Conservation (phyloP, 1,140 invertebrate genomes). For the Melanaphis sacchari region DNA sequence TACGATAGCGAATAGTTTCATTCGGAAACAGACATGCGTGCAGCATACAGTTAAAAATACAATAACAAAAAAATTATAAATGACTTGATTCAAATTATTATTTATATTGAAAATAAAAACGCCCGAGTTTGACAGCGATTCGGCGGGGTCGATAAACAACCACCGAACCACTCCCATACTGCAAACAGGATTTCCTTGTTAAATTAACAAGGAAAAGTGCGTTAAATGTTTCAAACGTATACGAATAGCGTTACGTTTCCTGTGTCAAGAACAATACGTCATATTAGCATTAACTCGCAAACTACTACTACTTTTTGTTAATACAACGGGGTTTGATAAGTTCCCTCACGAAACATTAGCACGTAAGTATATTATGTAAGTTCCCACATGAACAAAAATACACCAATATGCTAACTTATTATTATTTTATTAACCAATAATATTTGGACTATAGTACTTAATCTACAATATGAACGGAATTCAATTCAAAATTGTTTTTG, state of each 20-base stretch:
- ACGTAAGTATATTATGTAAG: no score
- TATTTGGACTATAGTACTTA: no score
- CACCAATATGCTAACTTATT: no score
- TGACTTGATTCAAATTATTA: background rate
- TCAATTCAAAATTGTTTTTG: no score
- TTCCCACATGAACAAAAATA: no score
- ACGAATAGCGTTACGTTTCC: background rate
- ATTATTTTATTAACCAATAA: no score
- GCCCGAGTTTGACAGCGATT: background rate
- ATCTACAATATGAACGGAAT: no score
- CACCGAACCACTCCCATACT: background rate
- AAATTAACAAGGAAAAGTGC: background rate
- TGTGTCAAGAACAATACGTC: background rate
- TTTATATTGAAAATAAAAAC: conserved; percentile 9
- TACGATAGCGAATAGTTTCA: background rate
- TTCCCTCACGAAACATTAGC: no score
- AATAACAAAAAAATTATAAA: background rate
- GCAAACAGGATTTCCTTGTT: background rate
- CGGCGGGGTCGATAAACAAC: background rate
- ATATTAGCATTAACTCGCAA: background rate
- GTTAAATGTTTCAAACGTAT: background rate
- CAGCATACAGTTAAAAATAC: background rate
- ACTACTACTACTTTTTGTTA: background rate
- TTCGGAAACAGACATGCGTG: background rate
- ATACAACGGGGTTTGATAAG: no score